Evolutionary conservation across 1,140 invertebrate genomes (phyloP), one percentile per base, ranked within the genome.

Genomic region (Pogonognathellus flavescens): DNA sequence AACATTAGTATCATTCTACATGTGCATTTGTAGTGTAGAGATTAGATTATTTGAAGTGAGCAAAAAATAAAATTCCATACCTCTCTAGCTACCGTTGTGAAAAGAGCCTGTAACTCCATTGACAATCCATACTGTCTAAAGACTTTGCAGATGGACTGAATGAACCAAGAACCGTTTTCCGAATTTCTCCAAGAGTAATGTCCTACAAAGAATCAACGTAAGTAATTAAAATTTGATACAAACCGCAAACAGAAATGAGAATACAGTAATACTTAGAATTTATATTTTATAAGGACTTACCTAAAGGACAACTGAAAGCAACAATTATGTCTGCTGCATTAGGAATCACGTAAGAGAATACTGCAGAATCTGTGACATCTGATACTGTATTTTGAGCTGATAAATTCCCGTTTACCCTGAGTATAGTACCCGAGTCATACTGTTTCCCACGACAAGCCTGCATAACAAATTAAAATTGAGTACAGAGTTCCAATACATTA

Each of bases 291-390:
- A 10, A 8, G 0, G 25, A 82, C 50, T 89, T 91, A 94, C 97
- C 97, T 90, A 97, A 95, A 84, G 98, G 95, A 25, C 97, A 98
- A 10, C 97, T 98, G 90, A 97, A 99, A 16, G 95, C 95, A 89
- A 99, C 96, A 13, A 99, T 91, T 91, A 98, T 97, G 91, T 99
- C 97, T 22, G 97, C 97, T 91, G 97, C 95, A 84, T 94, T 93
- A 13, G 98, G 98, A 90, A 99, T 98, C 89, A 94, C 94, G 89
- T 96, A 97, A 13, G 87, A 84, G 49, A 89, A 82, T 6, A 83
- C 31, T 18, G 83, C 88, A 14, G 88, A 87, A 84, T 90, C 89
- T 14, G 87, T 89, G 25, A 88, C 87, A 80, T 90, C 87, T 0
- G 18, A 11, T 3, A 2, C 70, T 62, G 18, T 89, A 88, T 8